Conservation (phyloP, 2,797 vertebrate species). For the Lithobates sylvaticus region DNA sequence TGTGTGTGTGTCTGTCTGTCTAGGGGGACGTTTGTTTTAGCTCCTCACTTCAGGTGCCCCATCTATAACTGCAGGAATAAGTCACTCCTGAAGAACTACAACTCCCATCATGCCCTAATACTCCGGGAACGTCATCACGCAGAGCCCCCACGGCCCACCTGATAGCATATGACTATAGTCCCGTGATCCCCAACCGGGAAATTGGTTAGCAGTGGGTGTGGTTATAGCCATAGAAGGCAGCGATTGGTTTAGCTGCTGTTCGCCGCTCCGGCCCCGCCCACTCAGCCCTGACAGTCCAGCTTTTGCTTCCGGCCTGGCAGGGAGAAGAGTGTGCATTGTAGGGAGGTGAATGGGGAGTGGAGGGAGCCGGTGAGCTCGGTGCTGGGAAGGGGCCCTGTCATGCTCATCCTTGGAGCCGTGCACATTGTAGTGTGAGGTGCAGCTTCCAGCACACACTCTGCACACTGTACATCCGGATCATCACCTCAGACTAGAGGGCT, state of each 20-base stretch:
- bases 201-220: not conserved
- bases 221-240: not conserved
- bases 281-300: conserved; percentile 8
- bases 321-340: conserved; percentile 5
- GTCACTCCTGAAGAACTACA: too few species aligned
- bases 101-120: too few species aligned
- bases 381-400: not conserved
- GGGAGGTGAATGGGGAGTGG: not conserved
- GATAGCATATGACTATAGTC: too few species aligned
- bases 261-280: not conserved
- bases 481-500: not conserved
- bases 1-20: too few species aligned
- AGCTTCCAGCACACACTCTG: not conserved
- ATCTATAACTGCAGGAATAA: too few species aligned
- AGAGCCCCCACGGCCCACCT: too few species aligned
- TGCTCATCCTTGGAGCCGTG: not conserved
- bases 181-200: too few species aligned
- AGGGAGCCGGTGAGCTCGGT: not conserved
- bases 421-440: not conserved
- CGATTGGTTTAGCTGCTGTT: not conserved
- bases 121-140: too few species aligned
- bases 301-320: not conserved
- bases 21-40: too few species aligned
- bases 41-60: too few species aligned
- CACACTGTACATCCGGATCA: not conserved